Percentiles rank a stretch among this genome's conserved stretches.
These are phyloP conservation scores for Psophia crepitans DNA, from an alignment of 2,113 vertebrate genomes.

Conservation along the genomic window DNA sequence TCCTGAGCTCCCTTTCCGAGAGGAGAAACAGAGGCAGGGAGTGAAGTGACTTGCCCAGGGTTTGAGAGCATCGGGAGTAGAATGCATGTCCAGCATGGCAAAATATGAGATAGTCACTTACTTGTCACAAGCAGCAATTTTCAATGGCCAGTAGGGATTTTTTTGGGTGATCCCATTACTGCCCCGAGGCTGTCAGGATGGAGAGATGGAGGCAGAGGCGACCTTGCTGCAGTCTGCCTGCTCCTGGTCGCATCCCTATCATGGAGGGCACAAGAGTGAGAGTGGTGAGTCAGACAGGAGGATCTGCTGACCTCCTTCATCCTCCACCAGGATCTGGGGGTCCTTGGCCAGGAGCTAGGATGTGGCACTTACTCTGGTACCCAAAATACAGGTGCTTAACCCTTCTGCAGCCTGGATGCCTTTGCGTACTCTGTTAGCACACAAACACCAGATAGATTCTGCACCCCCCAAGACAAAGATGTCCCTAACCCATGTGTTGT, in stretches of 20 bases:
- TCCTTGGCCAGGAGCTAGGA: not conserved
- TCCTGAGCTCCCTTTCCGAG: not conserved
- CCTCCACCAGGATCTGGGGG: not conserved
- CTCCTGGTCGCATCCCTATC: not conserved
- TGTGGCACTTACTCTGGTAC: not conserved
- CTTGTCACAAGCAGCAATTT: not conserved
- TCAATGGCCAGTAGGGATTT: accelerated
- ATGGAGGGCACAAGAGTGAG: accelerated
- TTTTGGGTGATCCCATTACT: not conserved
- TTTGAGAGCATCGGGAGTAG: not conserved
- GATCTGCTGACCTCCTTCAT: not conserved
- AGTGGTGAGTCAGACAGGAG: not conserved
- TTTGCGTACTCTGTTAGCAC: not conserved
- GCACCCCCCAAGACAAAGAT: not conserved
- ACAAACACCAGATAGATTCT: not conserved
- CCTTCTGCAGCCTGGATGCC: not conserved
- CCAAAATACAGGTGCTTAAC: not conserved
- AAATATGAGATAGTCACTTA: accelerated
- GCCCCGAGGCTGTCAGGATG: not conserved
- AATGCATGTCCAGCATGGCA: not conserved
- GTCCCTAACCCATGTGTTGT: not conserved
- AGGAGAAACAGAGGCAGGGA: not conserved
- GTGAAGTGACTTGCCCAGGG: accelerated
- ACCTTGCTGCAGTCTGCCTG: not conserved
- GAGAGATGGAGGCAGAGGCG: not conserved